Evolutionary conservation across 1,140 invertebrate genomes (phyloP), one percentile per base, ranked within the genome.

Genomic region (Neodiprion pinetum): DNA sequence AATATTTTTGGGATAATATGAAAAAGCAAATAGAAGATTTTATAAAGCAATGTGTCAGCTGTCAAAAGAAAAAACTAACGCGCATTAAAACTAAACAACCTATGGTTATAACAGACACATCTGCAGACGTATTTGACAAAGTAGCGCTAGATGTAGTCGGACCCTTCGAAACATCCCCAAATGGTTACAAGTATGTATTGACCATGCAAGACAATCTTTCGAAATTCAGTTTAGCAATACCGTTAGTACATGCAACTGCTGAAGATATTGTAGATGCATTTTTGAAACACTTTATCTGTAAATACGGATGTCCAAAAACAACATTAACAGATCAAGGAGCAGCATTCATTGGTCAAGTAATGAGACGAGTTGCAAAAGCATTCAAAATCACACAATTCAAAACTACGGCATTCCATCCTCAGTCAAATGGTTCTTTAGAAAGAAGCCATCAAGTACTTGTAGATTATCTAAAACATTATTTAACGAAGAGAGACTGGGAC

Each of bases 401-500:
- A 71, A 77, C 78, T 21, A 79, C 77, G 9, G 75, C 77, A 11
- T 81, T 77, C 68, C 78, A 76, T 14, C 83, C 82, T 10, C 72
- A 81, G 73, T 74, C 76, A 3, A 82, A 84, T n/a, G 78, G 79
- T 8, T 73, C 77, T 1, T 11, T 84, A 47, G 79, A 81, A 79
- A 48, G 81, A 40, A 76, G 74, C 11, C 78, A 84, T 76, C 48
- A 70, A 17, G 75, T 79, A n/a, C 61, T 80, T n/a, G 50, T 14
- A 7, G 77, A 80, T 28, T 83, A 80, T 72, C 73, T 81, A 23
- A 78, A 71, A 70, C 69, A 78, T 74, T 85, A 80, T 69, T 68
- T 75, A 9, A 71, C 76, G 11, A 48, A 71, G 1, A 73, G 70
- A 14, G 79, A 87, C 74, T 89, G 87, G 87, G 81, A 88, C 53